phyloP scores from a whole-genome alignment of 2,888 invertebrate genomes.

The Cancer borealis region DNA sequence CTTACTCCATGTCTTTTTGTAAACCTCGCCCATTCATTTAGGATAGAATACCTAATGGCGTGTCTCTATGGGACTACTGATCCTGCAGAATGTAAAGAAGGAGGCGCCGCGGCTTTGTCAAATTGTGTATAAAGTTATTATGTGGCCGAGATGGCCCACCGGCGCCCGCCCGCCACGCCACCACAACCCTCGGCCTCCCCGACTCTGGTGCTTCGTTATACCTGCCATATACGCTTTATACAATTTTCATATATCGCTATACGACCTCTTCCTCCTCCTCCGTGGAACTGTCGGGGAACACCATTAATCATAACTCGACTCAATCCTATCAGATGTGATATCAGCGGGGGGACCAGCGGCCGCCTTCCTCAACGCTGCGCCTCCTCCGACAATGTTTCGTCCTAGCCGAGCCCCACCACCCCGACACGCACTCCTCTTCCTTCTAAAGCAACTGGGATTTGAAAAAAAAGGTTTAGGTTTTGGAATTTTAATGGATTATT shows the following conservation, averaged over 20 bases:
- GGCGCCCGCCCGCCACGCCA: conserved; percentile 30
- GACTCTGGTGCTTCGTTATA: conserved; percentile 61
- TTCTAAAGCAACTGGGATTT: conserved; percentile 61
- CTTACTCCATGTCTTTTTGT: neutral
- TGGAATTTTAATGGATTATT: conserved; percentile 68
- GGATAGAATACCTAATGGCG: neutral
- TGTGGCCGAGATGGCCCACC: neutral
- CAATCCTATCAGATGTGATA: conserved; percentile 72
- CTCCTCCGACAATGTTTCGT: conserved; percentile 62
- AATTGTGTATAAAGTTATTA: conserved; percentile 37
- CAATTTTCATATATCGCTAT: conserved; percentile 70
- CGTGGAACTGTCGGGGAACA: conserved; percentile 69
- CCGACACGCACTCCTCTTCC: neutral
- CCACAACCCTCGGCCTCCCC: conserved; percentile 25
- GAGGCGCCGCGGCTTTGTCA: conserved; percentile 22
- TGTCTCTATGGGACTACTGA: neutral
- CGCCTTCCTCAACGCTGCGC: conserved; percentile 45
- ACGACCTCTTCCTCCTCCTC: conserved; percentile 54
- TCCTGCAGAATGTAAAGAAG: neutral
- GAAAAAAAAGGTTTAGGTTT: conserved; percentile 31
- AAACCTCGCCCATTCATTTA: neutral
- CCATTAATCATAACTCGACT: conserved; percentile 70
- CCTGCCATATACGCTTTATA: conserved; percentile 71
- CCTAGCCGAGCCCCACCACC: neutral
- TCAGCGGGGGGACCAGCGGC: conserved; percentile 60